Percentiles rank a stretch among this genome's conserved stretches.
Evolutionary conservation across 2,888 invertebrate species (phyloP).

Genomic region (Gibbula magus): DNA sequence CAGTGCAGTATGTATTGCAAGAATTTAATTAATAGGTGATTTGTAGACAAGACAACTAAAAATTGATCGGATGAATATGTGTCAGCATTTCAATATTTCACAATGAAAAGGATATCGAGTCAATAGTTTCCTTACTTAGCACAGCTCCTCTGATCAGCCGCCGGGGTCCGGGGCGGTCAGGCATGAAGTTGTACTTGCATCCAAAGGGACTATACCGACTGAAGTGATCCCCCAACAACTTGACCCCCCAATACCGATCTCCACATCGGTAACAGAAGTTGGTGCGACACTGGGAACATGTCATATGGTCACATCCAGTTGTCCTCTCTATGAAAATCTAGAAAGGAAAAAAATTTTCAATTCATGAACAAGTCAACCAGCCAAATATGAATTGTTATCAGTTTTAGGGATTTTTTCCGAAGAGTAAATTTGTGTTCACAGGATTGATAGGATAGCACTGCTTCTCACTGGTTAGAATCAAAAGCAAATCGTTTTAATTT

Average conservation of each 20-base stretch:
- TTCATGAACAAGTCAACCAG: background rate
- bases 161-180: slow-evolving; percentile 70
- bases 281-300: slow-evolving; percentile 73
- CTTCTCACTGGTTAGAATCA: too few relatives aligned
- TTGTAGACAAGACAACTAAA: too few relatives aligned
- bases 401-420: too few relatives aligned
- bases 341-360: slow-evolving; percentile 12
- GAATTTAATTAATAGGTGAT: too few relatives aligned
- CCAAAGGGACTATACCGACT: slow-evolving; percentile 74
- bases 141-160: slow-evolving; percentile 73
- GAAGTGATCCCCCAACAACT: slow-evolving; percentile 75
- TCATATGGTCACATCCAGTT: slow-evolving; percentile 77
- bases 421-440: too few relatives aligned
- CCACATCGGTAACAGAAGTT: slow-evolving; percentile 76
- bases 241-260: slow-evolving; percentile 69
- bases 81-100: too few relatives aligned
- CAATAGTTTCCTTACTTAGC: slow-evolving; percentile 63
- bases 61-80: too few relatives aligned
- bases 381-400: too few relatives aligned
- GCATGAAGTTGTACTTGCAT: slow-evolving; percentile 74
- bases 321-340: slow-evolving; percentile 75
- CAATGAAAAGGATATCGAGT: too few relatives aligned
- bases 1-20: too few relatives aligned
- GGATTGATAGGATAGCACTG: too few relatives aligned
- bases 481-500: too few relatives aligned